Conservation (phyloP, 2,888 invertebrate genomes). For the Eupithecia pulchellata region DNA sequence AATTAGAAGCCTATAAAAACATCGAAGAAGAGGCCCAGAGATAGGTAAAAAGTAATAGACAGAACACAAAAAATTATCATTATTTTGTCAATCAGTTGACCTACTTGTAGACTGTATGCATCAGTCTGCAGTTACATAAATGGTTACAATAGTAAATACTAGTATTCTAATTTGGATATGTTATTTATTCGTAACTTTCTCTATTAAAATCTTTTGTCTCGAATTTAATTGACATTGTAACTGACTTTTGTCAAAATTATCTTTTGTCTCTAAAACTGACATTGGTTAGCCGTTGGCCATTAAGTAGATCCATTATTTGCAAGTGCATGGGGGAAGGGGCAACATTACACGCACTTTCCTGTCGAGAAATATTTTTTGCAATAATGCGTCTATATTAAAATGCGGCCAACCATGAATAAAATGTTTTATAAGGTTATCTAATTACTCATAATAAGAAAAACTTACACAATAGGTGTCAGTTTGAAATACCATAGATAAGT, state of each 20-base stretch:
- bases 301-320: constrained; percentile 3
- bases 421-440: not conserved
- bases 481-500: not conserved
- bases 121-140: no score
- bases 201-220: not conserved
- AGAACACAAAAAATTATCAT: no score
- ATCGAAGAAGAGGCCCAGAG: no score
- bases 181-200: no score
- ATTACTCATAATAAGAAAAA: not conserved
- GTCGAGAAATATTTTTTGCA: constrained; percentile 16
- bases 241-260: no score
- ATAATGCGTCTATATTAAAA: constrained; percentile 21
- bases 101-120: no score
- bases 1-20: not conserved
- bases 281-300: not conserved
- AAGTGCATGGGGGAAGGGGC: constrained; percentile 6
- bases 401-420: constrained; percentile 12
- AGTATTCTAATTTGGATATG: no score
- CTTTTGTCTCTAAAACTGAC: not conserved
- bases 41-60: no score
- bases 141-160: no score
- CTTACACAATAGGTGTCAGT: not conserved
- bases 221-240: not conserved
- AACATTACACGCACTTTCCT: constrained; percentile 20
- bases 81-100: no score